These are phyloP conservation scores for Polypedilum vanderplanki DNA, from an alignment of 1,140 invertebrate genomes.

Conservation along the genomic window DNA sequence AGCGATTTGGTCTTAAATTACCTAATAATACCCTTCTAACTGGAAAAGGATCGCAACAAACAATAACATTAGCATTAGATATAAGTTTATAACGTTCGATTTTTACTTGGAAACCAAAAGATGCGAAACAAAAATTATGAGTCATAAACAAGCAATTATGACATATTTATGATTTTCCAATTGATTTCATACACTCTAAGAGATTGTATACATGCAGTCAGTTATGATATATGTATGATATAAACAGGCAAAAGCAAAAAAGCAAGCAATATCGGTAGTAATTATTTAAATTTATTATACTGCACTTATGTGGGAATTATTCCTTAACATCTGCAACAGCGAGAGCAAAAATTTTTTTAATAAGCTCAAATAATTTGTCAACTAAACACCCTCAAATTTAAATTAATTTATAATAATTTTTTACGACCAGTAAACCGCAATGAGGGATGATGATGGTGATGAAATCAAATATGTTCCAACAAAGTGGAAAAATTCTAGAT, in stretches of 20 bases:
- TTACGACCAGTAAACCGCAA: not conserved
- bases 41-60: no score
- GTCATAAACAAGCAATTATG: constrained; percentile 28
- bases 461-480: not conserved
- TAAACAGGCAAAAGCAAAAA: not conserved
- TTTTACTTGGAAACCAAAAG: not conserved
- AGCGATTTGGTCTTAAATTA: constrained; percentile 7
- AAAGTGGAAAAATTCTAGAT: not conserved
- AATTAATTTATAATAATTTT: not conserved
- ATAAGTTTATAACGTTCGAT: no score
- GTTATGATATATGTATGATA: not conserved
- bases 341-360: not conserved
- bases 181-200: constrained; percentile 13
- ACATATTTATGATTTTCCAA: constrained; percentile 28
- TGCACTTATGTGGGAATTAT: not conserved
- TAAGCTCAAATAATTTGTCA: constrained; percentile 19
- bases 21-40: not conserved
- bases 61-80: no score
- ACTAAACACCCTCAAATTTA: not conserved
- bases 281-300: not conserved
- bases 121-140: constrained; percentile 7
- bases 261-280: not conserved
- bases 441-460: not conserved
- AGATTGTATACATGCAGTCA: not conserved
- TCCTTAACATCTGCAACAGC: not conserved